Evolutionary conservation across 2,797 vertebrate species (phyloP).

Genomic region (Schizopygopsis malacanthus): DNA sequence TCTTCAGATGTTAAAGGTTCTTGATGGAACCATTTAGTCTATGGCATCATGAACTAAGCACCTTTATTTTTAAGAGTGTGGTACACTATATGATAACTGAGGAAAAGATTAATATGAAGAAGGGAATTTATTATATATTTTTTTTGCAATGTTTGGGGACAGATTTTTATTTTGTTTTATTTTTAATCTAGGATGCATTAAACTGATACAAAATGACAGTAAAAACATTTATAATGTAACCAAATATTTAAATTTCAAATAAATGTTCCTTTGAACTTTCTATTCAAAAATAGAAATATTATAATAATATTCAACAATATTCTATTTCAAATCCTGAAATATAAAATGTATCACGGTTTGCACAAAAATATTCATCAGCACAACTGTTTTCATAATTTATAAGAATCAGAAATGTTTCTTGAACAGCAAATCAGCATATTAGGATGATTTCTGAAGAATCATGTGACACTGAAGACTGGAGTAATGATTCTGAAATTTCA

Average conservation of each 20-base stretch:
- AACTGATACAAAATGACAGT: not conserved
- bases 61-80: too few species aligned
- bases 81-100: not conserved
- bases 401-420: not conserved
- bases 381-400: not conserved
- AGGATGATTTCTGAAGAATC: not conserved
- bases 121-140: too few species aligned
- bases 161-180: too few species aligned
- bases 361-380: too few species aligned
- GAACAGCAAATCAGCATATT: not conserved
- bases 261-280: not conserved
- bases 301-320: too few species aligned
- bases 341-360: not conserved
- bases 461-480: not conserved
- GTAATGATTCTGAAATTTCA: not conserved
- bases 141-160: not conserved
- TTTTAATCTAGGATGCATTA: too few species aligned
- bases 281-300: not conserved
- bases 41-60: too few species aligned
- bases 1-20: too few species aligned
- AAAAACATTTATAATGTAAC: too few species aligned
- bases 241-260: not conserved
- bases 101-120: not conserved
- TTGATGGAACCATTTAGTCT: too few species aligned
- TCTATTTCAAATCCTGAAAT: not conserved